phyloP scores from a whole-genome alignment of 2,888 invertebrate genomes.

The Lacanobia wlatinum region DNA sequence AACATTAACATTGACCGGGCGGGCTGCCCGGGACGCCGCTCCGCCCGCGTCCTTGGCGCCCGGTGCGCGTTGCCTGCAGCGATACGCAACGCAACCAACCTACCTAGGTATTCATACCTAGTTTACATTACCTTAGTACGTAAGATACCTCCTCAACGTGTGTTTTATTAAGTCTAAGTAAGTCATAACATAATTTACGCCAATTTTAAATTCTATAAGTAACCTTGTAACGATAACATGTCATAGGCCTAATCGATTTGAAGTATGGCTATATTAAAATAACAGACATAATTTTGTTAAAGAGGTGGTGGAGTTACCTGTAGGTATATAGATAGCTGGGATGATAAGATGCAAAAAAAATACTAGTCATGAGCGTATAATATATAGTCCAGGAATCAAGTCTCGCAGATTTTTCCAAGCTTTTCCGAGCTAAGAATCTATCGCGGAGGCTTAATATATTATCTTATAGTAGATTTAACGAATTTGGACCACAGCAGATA shows the following conservation, averaged over 20 bases:
- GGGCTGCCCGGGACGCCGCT: conserved; percentile 7
- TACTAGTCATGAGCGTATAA: no score
- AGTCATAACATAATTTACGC: background rate
- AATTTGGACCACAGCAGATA: no score
- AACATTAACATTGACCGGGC: background rate
- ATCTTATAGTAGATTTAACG: no score
- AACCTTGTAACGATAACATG: background rate
- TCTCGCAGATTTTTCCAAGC: no score
- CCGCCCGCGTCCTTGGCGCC: conserved; percentile 24
- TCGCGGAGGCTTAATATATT: no score
- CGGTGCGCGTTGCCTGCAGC: conserved; percentile 27
- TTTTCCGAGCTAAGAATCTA: no score
- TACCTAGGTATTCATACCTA: background rate
- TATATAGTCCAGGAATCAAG: no score
- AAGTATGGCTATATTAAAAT: background rate
- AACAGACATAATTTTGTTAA: background rate
- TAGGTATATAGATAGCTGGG: background rate
- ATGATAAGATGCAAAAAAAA: background rate
- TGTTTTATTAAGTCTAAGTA: background rate
- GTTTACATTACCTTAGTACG: background rate
- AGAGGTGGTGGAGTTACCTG: background rate
- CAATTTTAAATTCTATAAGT: background rate
- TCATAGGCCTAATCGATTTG: background rate
- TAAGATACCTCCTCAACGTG: background rate
- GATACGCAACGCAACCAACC: conserved; percentile 8